Evolutionary conservation across 2,888 invertebrate genomes (phyloP).

Genomic region (Gisinianus flammeolus): DNA sequence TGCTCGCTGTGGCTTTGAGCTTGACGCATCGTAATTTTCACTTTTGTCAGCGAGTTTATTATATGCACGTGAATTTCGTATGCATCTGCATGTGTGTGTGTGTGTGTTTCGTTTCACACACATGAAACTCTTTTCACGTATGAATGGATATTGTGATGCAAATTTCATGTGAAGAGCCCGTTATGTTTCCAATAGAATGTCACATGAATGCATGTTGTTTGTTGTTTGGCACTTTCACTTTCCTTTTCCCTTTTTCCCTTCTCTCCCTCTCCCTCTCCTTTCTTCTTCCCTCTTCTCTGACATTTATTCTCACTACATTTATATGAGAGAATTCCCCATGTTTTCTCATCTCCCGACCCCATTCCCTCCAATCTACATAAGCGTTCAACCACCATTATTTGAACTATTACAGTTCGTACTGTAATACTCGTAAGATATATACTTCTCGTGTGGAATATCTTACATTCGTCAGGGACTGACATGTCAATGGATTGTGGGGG

Average conservation of each 20-base stretch:
- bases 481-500: constrained; percentile 26
- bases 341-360: too few species aligned
- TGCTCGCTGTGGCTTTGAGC: too few species aligned
- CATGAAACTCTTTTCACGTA: constrained; percentile 18
- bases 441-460: too few species aligned
- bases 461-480: constrained; percentile 12
- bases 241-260: neutral
- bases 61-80: neutral
- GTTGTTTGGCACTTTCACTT: neutral
- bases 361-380: too few species aligned
- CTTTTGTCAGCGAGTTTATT: neutral
- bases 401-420: too few species aligned
- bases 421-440: too few species aligned
- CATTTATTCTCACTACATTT: too few species aligned
- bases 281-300: too few species aligned
- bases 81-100: neutral
- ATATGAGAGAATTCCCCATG: too few species aligned
- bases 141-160: constrained; percentile 34
- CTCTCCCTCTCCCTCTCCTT: too few species aligned
- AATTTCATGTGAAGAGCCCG: constrained; percentile 20
- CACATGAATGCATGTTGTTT: constrained; percentile 4
- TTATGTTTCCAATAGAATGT: neutral
- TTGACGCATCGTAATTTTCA: too few species aligned
- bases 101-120: constrained; percentile 7
- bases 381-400: too few species aligned